These are phyloP conservation scores for Onychostoma macrolepis DNA, from an alignment of 2,113 vertebrate genomes.

Conservation along the genomic window DNA sequence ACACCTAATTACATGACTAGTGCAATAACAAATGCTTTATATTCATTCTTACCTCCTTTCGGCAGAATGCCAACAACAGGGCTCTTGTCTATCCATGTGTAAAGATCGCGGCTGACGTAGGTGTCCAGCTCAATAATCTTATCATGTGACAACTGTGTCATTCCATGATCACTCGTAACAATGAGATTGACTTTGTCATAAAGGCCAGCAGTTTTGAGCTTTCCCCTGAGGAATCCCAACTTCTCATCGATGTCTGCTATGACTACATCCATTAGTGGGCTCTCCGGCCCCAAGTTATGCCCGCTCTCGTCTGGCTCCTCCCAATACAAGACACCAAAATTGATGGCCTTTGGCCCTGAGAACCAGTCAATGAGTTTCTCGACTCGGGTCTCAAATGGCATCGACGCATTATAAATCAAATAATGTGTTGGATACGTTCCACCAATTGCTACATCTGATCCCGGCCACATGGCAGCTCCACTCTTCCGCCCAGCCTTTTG, in stretches of 20 bases:
- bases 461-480: conserved; percentile 92
- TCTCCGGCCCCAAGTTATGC: conserved; percentile 85
- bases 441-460: conserved; percentile 87
- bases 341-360: conserved; percentile 78
- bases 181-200: conserved; percentile 84
- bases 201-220: conserved; percentile 80
- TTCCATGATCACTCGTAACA: conserved; percentile 92
- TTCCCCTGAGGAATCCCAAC: conserved; percentile 83
- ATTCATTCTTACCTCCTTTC: conserved; percentile 79
- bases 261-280: conserved; percentile 75
- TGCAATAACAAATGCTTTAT: background rate
- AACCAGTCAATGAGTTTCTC: conserved; percentile 85
- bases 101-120: conserved; percentile 82
- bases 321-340: conserved; percentile 90
- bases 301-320: conserved; percentile 89
- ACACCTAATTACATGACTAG: background rate
- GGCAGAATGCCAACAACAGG: conserved; percentile 87
- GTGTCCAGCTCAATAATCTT: conserved; percentile 86
- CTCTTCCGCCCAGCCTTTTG: conserved; percentile 84
- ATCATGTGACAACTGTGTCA: conserved; percentile 83
- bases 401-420: conserved; percentile 82
- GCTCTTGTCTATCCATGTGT: conserved; percentile 84
- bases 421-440: conserved; percentile 78
- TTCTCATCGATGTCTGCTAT: conserved; percentile 85
- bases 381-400: conserved; percentile 84